Evolutionary conservation across 2,888 invertebrate species (phyloP), one percentile per base, ranked within the genome.

Genomic region (Aromia moschata): DNA sequence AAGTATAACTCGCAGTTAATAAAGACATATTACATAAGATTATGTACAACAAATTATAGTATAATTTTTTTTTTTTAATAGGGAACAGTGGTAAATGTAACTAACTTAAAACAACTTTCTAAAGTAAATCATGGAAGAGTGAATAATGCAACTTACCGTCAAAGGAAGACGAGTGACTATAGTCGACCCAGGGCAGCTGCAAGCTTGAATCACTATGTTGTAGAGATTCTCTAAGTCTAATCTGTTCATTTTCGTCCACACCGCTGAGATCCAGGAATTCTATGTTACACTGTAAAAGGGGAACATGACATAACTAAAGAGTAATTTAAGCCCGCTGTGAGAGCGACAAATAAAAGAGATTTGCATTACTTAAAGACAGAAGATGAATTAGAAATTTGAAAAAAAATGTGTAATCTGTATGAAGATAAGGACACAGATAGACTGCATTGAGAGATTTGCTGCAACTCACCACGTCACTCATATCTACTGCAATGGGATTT

Each of bases 231-330:
- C 86, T 83, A 70, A 89, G 83, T 77, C 85, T 84, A 78, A 83
- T 83, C 73, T 85, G 83, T 79, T 90, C 90, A 74, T 85, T 85
- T 80, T 87, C 88, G 81, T 87, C 88, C 78, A 89, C 86, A 82
- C 87, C 89, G 79, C 85, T 86, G 76, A 89, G 84, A 84, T 90
- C 89, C 82, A 91, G 84, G 84, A 90, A 91, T 83, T 89, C 86
- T 83, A 78, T 73, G 53, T 64, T 64, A 49, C 63, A 44, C 76
- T 76, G 56, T 17, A 68, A 69, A 1, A 25, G 9, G 11, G 5
- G 17, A 36, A 31, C 30, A 14, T 25, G 9, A 25, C 25, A 9
- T 5, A 25, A 5, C 5, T 25, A 25, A 25, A 25, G 9, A n/a
- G n/a, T 33, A 33, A 33, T 33, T 2, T 33, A 45, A 52, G 9